phyloP scores from a whole-genome alignment of 2,113 vertebrate species.

The Rousettus leschenaultii region DNA sequence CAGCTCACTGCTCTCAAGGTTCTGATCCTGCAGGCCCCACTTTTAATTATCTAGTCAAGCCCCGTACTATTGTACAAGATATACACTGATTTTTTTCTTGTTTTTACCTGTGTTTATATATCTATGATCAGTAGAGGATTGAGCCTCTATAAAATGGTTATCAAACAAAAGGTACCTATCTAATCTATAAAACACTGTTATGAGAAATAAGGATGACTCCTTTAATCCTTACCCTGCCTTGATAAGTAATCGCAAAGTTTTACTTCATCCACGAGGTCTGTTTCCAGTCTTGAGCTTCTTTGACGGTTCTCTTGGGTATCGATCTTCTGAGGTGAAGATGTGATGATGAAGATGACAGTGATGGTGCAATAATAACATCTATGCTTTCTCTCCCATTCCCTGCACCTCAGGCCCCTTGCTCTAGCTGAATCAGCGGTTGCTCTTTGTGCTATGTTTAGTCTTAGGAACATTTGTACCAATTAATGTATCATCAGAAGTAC shows the following conservation, averaged over 20 bases:
- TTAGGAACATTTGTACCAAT: constrained; percentile 26
- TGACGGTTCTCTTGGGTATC: neutral
- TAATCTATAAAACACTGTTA: neutral
- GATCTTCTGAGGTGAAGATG: neutral
- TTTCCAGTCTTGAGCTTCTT: neutral
- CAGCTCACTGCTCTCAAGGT: neutral
- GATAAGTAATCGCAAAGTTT: neutral
- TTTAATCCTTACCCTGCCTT: neutral
- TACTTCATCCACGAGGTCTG: neutral
- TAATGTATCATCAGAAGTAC: constrained; percentile 33
- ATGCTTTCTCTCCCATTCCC: neutral
- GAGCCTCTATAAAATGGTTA: neutral
- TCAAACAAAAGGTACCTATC: neutral
- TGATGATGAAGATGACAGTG: neutral
- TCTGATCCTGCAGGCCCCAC: neutral
- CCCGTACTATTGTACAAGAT: neutral
- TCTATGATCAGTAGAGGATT: neutral
- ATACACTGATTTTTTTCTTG: neutral
- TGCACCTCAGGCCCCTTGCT: neutral
- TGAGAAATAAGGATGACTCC: neutral
- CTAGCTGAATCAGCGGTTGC: neutral
- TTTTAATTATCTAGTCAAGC: neutral
- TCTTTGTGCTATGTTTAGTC: neutral
- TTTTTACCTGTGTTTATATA: neutral
- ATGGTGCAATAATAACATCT: neutral